phyloP scores from a whole-genome alignment of 2,888 invertebrate species.

The Caenorhabditis sp. region DNA sequence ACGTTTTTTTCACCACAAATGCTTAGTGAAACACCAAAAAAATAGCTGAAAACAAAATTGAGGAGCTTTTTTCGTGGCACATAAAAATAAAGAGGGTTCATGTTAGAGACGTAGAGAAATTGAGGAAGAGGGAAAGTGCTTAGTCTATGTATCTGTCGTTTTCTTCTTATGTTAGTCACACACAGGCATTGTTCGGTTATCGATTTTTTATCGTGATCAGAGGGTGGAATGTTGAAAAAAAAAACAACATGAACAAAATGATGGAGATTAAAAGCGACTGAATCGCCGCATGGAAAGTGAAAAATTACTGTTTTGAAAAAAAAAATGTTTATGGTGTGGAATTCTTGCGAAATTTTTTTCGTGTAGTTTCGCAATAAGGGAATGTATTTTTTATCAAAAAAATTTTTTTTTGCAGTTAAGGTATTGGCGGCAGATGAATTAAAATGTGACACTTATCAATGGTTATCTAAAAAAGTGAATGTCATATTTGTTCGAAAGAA shows the following conservation, averaged over 20 bases:
- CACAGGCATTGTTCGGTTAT: not conserved
- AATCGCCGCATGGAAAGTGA: conserved; percentile 8
- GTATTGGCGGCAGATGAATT: too few species aligned
- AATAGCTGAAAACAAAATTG: not conserved
- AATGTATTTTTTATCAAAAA: not conserved
- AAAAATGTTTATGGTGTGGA: conserved; percentile 8
- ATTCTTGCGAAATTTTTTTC: not conserved
- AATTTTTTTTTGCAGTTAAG: not conserved
- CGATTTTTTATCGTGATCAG: not conserved
- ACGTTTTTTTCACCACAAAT: too few species aligned
- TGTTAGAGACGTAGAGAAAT: not conserved
- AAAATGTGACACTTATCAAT: too few species aligned
- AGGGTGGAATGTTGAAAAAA: not conserved
- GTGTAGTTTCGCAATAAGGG: not conserved
- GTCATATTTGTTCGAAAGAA: too few species aligned
- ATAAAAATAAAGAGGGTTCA: too few species aligned
- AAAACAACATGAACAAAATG: conserved; percentile 5
- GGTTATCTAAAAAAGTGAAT: too few species aligned
- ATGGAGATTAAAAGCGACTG: conserved; percentile 7
- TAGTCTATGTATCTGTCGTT: not conserved
- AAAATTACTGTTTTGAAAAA: conserved; percentile 12
- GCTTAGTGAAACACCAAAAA: not conserved
- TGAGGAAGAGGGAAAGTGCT: not conserved
- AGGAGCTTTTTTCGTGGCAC: not conserved
- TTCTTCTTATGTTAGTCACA: not conserved